Evolutionary conservation across 2,113 vertebrate species (phyloP), one percentile per base, ranked within the genome.

Genomic region (Dunckerocampus dactyliophorus): DNA sequence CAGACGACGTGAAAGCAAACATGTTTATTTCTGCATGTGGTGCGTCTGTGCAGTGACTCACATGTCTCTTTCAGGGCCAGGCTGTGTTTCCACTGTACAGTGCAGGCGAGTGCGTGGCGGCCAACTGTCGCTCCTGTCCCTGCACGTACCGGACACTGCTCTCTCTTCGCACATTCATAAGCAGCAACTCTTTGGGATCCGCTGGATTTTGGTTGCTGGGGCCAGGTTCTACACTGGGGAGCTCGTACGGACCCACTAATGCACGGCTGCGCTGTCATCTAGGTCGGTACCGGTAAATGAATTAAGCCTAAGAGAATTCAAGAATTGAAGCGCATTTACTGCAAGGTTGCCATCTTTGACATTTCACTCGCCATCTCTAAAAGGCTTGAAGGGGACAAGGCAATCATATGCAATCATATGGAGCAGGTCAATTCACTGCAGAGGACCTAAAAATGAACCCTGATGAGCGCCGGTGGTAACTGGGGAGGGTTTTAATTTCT

Each of bases 191-290:
- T 20, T 81, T 95, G 39, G 93, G 94, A 48, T 91, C 91, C 3
- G 94, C 93, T 7, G 93, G 92, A 42, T 95, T 95, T 76, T 92
- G 91, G 66, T 75, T 94, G 51, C 63, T 95, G 61, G 84, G 89
- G 21, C 92, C 93, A 0, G 94, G 93, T 17, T 88, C 89, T 13
- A 84, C 84, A 1, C 65, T 94, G 12, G 90, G 90, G 17, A 87
- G 90, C 46, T 87, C 90, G 12, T 94, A 93, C 12, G 93, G 93
- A 65, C 92, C 91, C 61, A 94, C 92, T 62, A 95, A 95, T 69
- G 90, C 91, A 12, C 84, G 94, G 3, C 87, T 95, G 43, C 90
- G 93, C 47, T 95, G 94, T 72, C 94, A 95, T 62, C 85, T 95
- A 59, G 94, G 93, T 94, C 71, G 46, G 88, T 85, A 59, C 94